Base-by-base conservation (phyloP, 2,797 vertebrate genomes). In the Sitta carolinensis region DNA sequence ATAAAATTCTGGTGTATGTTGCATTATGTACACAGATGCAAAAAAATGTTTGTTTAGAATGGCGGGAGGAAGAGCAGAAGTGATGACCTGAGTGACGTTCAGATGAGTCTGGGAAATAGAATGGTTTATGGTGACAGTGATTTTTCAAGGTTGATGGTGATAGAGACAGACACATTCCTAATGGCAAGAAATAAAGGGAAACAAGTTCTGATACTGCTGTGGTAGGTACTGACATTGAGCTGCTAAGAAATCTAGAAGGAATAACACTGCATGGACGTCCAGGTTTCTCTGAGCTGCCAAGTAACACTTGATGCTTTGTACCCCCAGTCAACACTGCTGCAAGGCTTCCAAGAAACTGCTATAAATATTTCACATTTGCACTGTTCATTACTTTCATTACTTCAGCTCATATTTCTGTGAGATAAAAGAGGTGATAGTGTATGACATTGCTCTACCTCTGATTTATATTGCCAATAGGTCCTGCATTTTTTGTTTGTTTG, bases 361-460 rank as follows among this genome's bases (percentile, higher is more conserved):
- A 66, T 79, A 75, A 79, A 86, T 91, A 94, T 87, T 97, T 96
- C 79, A 94, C 16, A 27, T 82, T 84, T 86, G 29, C 59, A 57
- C 55, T 75, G 21, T 51, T 95, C 66, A 79, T 93, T 93, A 87
- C 64, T 95, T 74, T 85, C 62, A 78, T 95, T 92, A 88, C 66
- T 92, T 78, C 76, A 74, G 78, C 51, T 92, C 63, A 76, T 62
- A 55, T 93, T 93, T 92, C 82, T 87, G 17, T 73, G 52, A 93
- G 70, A 94, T 94, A 94, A 94, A 84, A 90, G 59, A 70, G 54
- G 47, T 93, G 67, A 67, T 32, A 77, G 77, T 83, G 32, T 89
- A 77, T 61, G 75, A 84, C 42, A 73, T 72, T 17, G 9, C 50
- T 72, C 30, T 62, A 48, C 59, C 42, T 59, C 47, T 94, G 75